A percentile compares a stretch with the other conserved stretches of the same genome.
Evolutionary conservation across 2,113 vertebrate genomes (phyloP).

Genomic region (Parotia lawesii): DNA sequence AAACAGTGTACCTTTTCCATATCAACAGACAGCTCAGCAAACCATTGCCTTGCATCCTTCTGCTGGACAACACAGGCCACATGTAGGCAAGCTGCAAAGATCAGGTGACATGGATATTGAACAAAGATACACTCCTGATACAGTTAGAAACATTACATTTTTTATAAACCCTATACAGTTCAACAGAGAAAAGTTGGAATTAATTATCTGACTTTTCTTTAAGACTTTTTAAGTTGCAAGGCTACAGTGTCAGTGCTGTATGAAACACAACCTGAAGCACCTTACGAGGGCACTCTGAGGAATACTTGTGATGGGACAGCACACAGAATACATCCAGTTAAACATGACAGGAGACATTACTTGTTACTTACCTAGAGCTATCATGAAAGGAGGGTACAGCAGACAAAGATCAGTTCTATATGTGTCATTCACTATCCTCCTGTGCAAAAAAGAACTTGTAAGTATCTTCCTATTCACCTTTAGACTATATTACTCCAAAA

Average conservation of each 20-base stretch:
- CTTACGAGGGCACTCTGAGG: neutral
- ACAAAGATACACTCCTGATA: neutral
- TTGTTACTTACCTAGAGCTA: constrained; percentile 89
- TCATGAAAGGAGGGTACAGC: constrained; percentile 98
- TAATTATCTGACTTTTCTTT: neutral
- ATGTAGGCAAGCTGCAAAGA: constrained; percentile 88
- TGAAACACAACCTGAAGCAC: neutral
- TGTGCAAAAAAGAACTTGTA: constrained; percentile 71
- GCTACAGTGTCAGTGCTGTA: neutral
- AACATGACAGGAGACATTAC: neutral
- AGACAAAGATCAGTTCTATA: constrained; percentile 98
- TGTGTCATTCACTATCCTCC: constrained; percentile 99
- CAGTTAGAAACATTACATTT: neutral
- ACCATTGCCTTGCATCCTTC: constrained; percentile 98
- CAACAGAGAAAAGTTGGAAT: neutral
- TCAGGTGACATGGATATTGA: neutral
- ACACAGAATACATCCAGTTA: neutral
- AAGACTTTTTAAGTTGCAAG: neutral
- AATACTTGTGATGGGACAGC: neutral
- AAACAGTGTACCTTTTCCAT: constrained; percentile 93
- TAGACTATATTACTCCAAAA: neutral
- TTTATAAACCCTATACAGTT: neutral
- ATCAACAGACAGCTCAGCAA: constrained; percentile 97
- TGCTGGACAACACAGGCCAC: constrained; percentile 98
- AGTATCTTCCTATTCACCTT: constrained; percentile 1